phyloP scores from a whole-genome alignment of 2,797 vertebrate genomes.

The Neopelma chrysocephalum region DNA sequence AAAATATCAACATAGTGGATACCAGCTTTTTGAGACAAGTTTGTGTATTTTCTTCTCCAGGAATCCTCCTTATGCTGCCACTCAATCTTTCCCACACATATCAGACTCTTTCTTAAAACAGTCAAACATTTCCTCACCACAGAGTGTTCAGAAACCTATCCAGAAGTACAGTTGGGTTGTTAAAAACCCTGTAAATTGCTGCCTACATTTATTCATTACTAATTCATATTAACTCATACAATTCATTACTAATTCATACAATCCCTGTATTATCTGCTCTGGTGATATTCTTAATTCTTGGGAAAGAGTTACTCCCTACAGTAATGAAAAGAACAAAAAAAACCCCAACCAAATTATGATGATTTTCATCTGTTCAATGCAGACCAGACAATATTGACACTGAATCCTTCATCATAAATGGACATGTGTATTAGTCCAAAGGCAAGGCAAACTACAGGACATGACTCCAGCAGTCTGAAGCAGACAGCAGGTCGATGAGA shows the following conservation, averaged over 20 bases:
- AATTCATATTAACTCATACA: neutral
- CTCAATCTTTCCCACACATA: neutral
- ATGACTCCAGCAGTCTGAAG: neutral
- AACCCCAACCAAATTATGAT: neutral
- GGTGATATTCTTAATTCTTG: neutral
- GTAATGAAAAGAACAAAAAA: neutral
- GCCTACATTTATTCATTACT: neutral
- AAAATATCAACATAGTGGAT: neutral
- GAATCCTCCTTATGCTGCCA: neutral
- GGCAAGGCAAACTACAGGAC: neutral
- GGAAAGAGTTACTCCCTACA: neutral
- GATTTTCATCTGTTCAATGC: neutral
- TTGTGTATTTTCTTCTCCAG: neutral
- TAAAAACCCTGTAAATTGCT: neutral
- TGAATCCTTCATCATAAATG: neutral
- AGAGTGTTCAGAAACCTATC: neutral
- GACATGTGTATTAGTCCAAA: neutral
- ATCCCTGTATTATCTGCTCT: neutral
- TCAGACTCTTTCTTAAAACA: neutral
- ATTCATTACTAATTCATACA: neutral
- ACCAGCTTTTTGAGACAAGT: neutral
- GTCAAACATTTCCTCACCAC: neutral
- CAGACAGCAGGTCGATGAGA: neutral
- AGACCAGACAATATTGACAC: neutral
- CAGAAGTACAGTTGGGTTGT: neutral